Percentiles rank a stretch among this genome's conserved stretches.
These are phyloP conservation scores for Calliphora vicina DNA, from an alignment of 1,140 invertebrate genomes.

Conservation along the genomic window DNA sequence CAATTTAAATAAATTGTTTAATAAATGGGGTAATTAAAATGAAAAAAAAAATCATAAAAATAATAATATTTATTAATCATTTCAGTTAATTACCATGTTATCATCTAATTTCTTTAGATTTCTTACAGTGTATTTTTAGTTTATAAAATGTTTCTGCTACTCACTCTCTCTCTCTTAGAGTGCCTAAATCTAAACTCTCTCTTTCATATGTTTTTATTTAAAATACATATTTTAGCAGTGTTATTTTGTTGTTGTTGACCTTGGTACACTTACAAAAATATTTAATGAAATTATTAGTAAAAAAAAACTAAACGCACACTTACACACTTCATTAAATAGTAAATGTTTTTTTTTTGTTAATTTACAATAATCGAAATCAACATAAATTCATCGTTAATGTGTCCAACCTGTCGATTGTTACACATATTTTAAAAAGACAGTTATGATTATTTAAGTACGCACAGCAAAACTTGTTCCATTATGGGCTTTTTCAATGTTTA, in stretches of 20 bases:
- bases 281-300: neutral
- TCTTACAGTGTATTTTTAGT: neutral
- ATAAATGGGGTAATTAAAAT: neutral
- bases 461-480: too few species aligned
- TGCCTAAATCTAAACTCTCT: neutral
- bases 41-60: neutral
- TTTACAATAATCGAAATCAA: neutral
- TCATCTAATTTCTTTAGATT: too few species aligned
- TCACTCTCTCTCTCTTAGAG: neutral
- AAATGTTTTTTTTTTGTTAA: neutral
- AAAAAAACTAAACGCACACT: neutral
- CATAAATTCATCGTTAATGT: neutral
- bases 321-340: neutral
- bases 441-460: too few species aligned
- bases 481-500: too few species aligned
- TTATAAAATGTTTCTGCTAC: neutral
- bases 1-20: neutral
- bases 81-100: too few species aligned
- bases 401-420: neutral
- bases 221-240: neutral
- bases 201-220: neutral
- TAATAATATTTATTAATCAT: too few species aligned
- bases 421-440: too few species aligned
- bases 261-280: conserved; percentile 7
- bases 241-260: neutral